Percentiles rank a stretch among this genome's conserved stretches.
Evolutionary conservation across 2,113 vertebrate genomes (phyloP).

Genomic region (Etheostoma cragini): DNA sequence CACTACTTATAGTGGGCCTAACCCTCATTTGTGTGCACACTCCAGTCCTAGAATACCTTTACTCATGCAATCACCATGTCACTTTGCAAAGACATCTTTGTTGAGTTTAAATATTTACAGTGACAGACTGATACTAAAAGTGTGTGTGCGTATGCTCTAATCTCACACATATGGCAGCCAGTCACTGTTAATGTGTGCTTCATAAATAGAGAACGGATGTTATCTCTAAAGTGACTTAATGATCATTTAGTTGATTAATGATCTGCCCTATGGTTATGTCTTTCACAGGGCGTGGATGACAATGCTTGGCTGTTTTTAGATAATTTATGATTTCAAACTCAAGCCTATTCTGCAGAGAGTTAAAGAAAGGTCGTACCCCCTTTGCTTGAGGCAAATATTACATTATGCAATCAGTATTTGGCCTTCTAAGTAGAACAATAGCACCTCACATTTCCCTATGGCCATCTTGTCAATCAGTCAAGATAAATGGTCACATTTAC

Average conservation of each 20-base stretch:
- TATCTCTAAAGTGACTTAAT: slow-evolving; percentile 14
- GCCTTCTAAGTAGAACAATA: slow-evolving; percentile 25
- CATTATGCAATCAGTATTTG: slow-evolving; percentile 30
- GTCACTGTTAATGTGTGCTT: slow-evolving; percentile 5
- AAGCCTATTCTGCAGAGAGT: background rate
- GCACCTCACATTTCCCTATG: background rate
- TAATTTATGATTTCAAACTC: slow-evolving; percentile 13
- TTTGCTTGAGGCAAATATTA: slow-evolving; percentile 26
- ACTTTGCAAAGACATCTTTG: background rate
- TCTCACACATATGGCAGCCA: slow-evolving; percentile 6
- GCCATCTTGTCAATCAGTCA: background rate
- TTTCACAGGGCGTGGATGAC: background rate
- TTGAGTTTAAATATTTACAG: slow-evolving; percentile 18
- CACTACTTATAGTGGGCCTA: slow-evolving; percentile 51
- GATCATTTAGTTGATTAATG: slow-evolving; percentile 48
- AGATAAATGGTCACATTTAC: background rate
- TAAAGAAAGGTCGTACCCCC: slow-evolving; percentile 9
- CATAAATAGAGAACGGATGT: slow-evolving; percentile 20
- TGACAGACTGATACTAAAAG: slow-evolving; percentile 10
- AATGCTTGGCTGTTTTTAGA: background rate
- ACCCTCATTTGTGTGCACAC: slow-evolving; percentile 25
- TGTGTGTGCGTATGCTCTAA: slow-evolving; percentile 23
- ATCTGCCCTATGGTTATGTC: slow-evolving; percentile 2
- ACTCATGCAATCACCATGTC: slow-evolving; percentile 1
- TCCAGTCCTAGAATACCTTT: background rate